Conservation (phyloP, 2,797 vertebrate species). For the Geotria australis region DNA sequence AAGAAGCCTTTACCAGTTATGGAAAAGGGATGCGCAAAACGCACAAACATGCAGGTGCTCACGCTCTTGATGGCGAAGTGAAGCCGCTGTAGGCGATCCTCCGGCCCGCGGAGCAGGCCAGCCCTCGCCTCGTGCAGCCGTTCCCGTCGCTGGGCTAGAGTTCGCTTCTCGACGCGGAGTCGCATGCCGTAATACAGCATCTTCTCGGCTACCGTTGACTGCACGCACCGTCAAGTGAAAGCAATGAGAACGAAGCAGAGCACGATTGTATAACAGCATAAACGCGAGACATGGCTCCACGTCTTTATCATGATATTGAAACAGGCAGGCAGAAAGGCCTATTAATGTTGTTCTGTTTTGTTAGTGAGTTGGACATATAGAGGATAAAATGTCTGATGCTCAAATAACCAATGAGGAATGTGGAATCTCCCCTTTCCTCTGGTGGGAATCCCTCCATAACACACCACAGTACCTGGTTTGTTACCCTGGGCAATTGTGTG, state of each 20-base stretch:
- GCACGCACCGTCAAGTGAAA: constrained; percentile 2
- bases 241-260: background rate
- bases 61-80: constrained; percentile 27
- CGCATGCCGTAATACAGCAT: constrained; percentile 68
- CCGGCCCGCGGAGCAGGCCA: constrained; percentile 17
- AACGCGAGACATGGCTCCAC: background rate
- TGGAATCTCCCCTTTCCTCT: too few relatives aligned
- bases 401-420: too few relatives aligned
- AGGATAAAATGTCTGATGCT: too few relatives aligned
- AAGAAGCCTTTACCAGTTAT: background rate
- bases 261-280: background rate
- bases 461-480: too few relatives aligned
- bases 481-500: too few relatives aligned
- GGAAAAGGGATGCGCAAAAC: background rate
- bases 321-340: too few relatives aligned
- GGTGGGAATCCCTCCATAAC: too few relatives aligned
- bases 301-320: too few relatives aligned
- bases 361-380: too few relatives aligned
- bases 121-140: constrained; percentile 21
- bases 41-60: constrained; percentile 5
- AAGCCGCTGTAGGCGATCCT: constrained; percentile 23
- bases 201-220: constrained; percentile 53
- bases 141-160: constrained; percentile 16
- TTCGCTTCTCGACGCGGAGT: constrained; percentile 19
- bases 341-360: too few relatives aligned